phyloP scores from a whole-genome alignment of 2,888 invertebrate genomes.

The Tachystola acroxantha region DNA sequence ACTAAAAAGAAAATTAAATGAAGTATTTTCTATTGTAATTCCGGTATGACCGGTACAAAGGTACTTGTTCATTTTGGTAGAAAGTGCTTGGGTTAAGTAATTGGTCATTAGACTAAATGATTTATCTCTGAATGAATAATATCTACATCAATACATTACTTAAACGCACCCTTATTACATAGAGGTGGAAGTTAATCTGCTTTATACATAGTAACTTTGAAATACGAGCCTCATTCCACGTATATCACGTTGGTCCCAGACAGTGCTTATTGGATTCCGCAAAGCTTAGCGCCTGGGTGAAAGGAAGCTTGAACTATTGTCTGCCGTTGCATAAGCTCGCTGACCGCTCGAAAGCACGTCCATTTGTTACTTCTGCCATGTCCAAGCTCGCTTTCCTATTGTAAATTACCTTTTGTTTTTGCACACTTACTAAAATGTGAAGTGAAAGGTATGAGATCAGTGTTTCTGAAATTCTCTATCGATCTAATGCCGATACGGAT shows the following conservation, averaged over 20 bases:
- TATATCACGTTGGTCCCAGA: background rate
- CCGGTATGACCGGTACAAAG: too few relatives aligned
- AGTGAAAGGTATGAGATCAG: conserved; percentile 40
- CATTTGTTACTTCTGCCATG: conserved; percentile 33
- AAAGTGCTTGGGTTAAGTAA: too few relatives aligned
- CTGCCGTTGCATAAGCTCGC: conserved; percentile 36
- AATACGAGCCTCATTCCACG: too few relatives aligned
- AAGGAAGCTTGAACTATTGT: conserved; percentile 33
- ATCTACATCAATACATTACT: too few relatives aligned
- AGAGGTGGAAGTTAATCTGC: too few relatives aligned
- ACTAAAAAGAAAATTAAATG: too few relatives aligned
- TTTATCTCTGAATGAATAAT: too few relatives aligned
- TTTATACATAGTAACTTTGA: background rate
- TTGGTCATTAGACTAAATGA: too few relatives aligned
- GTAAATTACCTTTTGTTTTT: conserved; percentile 44
- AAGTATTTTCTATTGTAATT: too few relatives aligned
- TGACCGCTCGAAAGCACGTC: conserved; percentile 33
- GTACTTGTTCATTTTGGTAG: too few relatives aligned
- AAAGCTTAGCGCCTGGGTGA: conserved; percentile 6
- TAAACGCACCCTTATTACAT: too few relatives aligned
- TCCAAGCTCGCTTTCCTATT: conserved; percentile 42
- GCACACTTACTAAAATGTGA: conserved; percentile 20
- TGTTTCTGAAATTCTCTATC: background rate
- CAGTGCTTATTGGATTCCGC: conserved; percentile 2
- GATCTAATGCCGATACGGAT: too few relatives aligned